Evolutionary conservation across 2,888 invertebrate genomes (phyloP), one percentile per base, ranked within the genome.

Genomic region (Calameuta filiformis): DNA sequence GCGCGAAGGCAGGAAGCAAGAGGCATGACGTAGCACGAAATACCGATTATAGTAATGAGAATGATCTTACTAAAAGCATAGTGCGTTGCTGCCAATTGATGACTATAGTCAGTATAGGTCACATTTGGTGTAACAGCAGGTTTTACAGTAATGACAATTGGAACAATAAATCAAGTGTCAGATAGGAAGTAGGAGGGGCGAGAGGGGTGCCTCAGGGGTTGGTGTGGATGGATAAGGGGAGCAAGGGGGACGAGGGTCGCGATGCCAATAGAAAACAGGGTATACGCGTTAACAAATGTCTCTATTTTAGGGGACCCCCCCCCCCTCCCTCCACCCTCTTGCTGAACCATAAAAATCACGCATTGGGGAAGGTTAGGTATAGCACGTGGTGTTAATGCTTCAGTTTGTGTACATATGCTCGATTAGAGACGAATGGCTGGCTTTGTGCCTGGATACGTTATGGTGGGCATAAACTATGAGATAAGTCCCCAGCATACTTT

Each of bases 121-220:
- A 81, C 87, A 85, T 86, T 87, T 85, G 88, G 85, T 83, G 79
- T 84, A 84, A 85, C 85, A 85, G 84, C 86, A 86, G 86, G 87
- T 87, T 87, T 87, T 85, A 85, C 83, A 84, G 85, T 88, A 90
- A 90, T 88, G 89, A 89, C 90, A 88, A 89, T 90, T 86, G 87
- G 81, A 85, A 88, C 84, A 82, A 90, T 90, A 90, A 90, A 90
- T 90, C 90, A 90, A 82, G 85, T 84, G 87, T 86, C 83, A 80
- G 76, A 30, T 40, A 73, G 77, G 76, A 76, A 68, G 34, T 78
- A 68, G 80, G 79, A 75, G 79, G 82, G 81, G 56, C 69, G 77
- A 68, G 79, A 81, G 80, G 87, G 86, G 85, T 84, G 80, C 71
- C 71, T 23, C n/a, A 11, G 71, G 33, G 71, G 71, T 6, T 40